Evolutionary conservation across 2,113 vertebrate genomes (phyloP).

Genomic region (Hemiscyllium ocellatum): DNA sequence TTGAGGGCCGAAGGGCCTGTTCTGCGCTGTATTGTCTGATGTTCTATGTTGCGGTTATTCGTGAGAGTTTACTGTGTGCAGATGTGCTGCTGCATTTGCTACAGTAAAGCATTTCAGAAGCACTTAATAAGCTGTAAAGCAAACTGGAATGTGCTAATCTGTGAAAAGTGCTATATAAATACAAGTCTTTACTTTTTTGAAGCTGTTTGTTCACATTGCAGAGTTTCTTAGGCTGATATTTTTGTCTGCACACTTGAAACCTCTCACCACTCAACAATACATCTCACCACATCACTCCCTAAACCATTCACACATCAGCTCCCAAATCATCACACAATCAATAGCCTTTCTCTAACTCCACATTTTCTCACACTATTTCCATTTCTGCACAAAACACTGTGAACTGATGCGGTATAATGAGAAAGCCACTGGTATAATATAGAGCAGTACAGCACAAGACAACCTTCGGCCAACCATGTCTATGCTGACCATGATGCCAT

Average conservation of each 20-base stretch:
- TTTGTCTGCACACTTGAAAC: neutral
- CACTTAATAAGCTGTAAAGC: neutral
- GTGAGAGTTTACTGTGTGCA: neutral
- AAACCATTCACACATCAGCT: neutral
- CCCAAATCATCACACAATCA: neutral
- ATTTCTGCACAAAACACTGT: neutral
- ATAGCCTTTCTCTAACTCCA: neutral
- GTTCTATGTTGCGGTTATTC: too few relatives aligned
- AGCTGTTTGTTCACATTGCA: neutral
- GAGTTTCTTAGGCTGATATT: neutral
- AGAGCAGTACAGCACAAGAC: too few relatives aligned
- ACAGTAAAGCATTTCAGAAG: neutral
- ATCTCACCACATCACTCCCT: neutral
- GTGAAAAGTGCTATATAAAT: neutral
- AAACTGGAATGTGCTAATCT: neutral
- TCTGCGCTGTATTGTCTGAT: too few relatives aligned
- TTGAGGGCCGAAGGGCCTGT: too few relatives aligned
- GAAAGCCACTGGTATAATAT: neutral
- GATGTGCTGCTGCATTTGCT: neutral
- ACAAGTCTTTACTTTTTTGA: neutral
- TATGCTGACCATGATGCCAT: too few relatives aligned
- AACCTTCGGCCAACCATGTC: too few relatives aligned
- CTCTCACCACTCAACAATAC: neutral
- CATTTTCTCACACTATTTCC: neutral
- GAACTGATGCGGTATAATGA: neutral